phyloP scores from a whole-genome alignment of 2,888 invertebrate genomes.

The Eupelmus urozonus region DNA sequence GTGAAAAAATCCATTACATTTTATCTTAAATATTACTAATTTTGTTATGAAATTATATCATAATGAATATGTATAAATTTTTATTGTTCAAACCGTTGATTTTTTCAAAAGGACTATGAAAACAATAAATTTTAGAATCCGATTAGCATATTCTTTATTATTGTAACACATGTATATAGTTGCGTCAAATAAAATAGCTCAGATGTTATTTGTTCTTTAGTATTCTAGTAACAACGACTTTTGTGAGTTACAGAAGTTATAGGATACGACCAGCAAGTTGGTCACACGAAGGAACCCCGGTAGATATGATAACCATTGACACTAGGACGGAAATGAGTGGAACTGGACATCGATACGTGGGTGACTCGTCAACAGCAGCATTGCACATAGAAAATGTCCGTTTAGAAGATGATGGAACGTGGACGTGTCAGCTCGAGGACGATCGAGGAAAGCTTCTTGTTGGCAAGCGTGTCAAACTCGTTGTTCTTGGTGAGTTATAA shows the following conservation, averaged over 20 bases:
- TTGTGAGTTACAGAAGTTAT: slow-evolving; percentile 71
- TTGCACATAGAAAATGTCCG: slow-evolving; percentile 80
- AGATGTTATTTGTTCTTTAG: too few relatives aligned
- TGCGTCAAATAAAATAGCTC: too few relatives aligned
- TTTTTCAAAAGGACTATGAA: not conserved
- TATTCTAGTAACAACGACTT: too few relatives aligned
- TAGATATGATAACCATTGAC: slow-evolving; percentile 76
- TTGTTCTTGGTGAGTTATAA: slow-evolving; percentile 83
- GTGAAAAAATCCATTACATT: too few relatives aligned
- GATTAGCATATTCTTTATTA: too few relatives aligned
- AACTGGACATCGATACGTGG: slow-evolving; percentile 75
- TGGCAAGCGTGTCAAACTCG: slow-evolving; percentile 82
- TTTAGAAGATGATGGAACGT: slow-evolving; percentile 84
- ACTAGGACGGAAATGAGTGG: slow-evolving; percentile 76
- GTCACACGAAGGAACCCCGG: slow-evolving; percentile 72
- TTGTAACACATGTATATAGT: too few relatives aligned
- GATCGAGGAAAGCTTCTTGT: slow-evolving; percentile 82
- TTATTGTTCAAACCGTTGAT: too few relatives aligned
- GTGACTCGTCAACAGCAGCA: slow-evolving; percentile 74
- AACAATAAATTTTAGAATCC: not conserved
- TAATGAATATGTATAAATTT: too few relatives aligned
- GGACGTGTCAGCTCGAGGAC: slow-evolving; percentile 85
- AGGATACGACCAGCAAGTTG: slow-evolving; percentile 74
- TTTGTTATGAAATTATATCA: too few relatives aligned
- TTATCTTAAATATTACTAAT: too few relatives aligned